These are phyloP conservation scores for Portunus trituberculatus DNA, from an alignment of 1,140 invertebrate genomes.

Conservation along the genomic window DNA sequence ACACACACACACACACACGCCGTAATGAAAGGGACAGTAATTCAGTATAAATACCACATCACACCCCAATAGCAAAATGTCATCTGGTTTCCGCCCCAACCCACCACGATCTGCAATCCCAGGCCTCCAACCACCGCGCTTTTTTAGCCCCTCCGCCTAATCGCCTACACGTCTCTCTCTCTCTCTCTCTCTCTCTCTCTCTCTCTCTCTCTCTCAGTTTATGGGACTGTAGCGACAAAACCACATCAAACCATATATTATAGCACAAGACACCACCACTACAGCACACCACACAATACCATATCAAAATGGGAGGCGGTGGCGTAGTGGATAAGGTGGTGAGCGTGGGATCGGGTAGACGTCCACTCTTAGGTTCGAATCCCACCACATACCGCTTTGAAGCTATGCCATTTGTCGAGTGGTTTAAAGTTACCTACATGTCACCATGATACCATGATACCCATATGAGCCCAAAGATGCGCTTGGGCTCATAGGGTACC, in stretches of 20 bases:
- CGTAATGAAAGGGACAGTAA: background rate
- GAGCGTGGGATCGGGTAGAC: too few species aligned
- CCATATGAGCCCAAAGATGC: too few species aligned
- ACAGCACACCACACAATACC: background rate
- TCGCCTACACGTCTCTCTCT: background rate
- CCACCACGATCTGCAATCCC: background rate
- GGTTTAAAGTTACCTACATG: too few species aligned
- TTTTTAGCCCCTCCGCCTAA: background rate
- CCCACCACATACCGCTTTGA: too few species aligned
- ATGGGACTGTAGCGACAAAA: background rate
- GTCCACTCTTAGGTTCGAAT: too few species aligned
- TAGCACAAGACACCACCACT: background rate
- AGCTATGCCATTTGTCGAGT: too few species aligned
- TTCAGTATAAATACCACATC: background rate
- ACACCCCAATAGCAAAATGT: background rate
- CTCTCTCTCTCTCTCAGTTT: background rate
- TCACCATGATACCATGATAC: too few species aligned
- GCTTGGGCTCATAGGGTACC: too few species aligned
- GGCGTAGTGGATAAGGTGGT: too few species aligned
- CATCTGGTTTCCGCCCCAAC: background rate
- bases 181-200: conserved; percentile 9
- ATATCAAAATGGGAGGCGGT: background rate
- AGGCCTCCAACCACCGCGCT: background rate
- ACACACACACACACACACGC: too few species aligned
- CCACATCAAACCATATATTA: background rate